phyloP scores from a whole-genome alignment of 2,888 invertebrate species.

The Pardosa pseudoannulata region DNA sequence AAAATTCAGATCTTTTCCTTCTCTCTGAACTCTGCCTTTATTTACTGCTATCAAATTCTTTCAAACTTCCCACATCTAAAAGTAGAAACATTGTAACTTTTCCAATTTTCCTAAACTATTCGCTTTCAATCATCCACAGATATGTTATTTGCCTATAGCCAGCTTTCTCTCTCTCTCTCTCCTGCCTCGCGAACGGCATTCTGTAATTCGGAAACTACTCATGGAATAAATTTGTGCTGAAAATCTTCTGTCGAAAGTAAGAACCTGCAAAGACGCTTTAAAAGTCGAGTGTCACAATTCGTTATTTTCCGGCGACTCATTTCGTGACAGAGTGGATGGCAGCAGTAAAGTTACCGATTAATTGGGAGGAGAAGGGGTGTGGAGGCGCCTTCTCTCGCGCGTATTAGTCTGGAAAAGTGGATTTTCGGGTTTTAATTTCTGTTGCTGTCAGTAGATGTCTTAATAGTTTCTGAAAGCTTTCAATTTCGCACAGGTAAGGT shows the following conservation, averaged over 20 bases:
- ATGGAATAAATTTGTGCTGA: not conserved
- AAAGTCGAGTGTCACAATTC: not conserved
- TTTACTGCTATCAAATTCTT: no score
- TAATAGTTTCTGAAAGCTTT: not conserved
- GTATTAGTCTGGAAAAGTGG: not conserved
- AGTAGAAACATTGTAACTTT: not conserved
- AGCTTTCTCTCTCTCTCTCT: no score
- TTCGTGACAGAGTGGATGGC: not conserved
- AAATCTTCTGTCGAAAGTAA: not conserved
- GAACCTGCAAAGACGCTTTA: not conserved
- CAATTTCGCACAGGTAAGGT: no score
- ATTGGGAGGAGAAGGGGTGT: not conserved
- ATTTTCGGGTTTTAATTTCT: not conserved
- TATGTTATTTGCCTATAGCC: not conserved
- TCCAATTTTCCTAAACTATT: constrained; percentile 1
- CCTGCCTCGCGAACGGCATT: not conserved
- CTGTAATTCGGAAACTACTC: not conserved
- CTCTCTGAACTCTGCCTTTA: no score
- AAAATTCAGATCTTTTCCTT: no score
- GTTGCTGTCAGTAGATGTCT: not conserved
- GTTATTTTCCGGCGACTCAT: not conserved
- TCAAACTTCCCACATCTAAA: no score
- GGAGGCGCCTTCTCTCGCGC: not conserved
- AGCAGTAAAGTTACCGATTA: not conserved
- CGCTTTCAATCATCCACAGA: not conserved